phyloP scores from a whole-genome alignment of 1,140 invertebrate genomes.

The Camponotus pennsylvanicus region DNA sequence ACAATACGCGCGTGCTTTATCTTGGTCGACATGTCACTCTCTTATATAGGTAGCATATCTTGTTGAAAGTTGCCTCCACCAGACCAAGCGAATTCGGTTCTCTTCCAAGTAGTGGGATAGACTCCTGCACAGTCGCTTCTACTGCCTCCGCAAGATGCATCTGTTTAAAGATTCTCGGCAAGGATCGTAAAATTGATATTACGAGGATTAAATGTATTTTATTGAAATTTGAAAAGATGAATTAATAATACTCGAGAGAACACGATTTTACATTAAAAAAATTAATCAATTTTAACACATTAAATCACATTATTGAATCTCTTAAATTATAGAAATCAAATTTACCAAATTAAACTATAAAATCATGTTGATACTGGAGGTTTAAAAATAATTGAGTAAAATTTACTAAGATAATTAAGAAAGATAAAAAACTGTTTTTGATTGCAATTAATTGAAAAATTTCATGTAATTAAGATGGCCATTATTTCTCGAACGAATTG shows the following conservation, averaged over 20 bases:
- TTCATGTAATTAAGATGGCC: neutral
- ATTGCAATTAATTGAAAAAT: neutral
- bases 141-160: conserved; percentile 32
- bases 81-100: conserved; percentile 61
- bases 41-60: conserved; percentile 85
- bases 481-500: neutral
- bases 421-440: neutral
- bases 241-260: neutral
- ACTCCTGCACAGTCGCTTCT: conserved; percentile 10
- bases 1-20: conserved; percentile 84
- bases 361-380: neutral
- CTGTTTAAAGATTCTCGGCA: neutral
- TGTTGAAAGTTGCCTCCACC: conserved; percentile 85
- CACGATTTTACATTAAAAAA: neutral
- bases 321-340: neutral
- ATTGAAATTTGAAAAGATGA: no score
- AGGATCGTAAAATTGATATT: neutral
- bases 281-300: neutral
- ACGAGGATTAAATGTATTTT: no score
- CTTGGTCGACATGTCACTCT: conserved; percentile 82
- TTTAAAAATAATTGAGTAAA: neutral
- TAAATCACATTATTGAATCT: neutral
- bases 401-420: conserved; percentile 15
- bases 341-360: no score
- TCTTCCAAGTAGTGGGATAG: conserved; percentile 61